These are phyloP conservation scores for Oryzaephilus surinamensis DNA, from an alignment of 1,140 invertebrate species.

Conservation along the genomic window DNA sequence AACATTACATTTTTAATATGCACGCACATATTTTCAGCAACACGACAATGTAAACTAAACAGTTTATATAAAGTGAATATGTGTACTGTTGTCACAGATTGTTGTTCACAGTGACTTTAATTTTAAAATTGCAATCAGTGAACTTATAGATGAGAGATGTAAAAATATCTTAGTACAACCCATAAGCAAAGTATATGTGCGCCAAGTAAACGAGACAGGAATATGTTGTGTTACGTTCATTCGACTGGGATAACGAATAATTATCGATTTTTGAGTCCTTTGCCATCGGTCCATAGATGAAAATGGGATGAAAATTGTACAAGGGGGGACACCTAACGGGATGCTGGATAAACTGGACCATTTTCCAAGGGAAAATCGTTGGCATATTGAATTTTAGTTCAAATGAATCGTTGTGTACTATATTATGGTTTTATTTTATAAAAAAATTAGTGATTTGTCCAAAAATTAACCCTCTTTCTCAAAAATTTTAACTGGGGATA, in stretches of 20 bases:
- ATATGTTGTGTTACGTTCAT: slow-evolving; percentile 7
- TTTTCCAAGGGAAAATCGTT: no score
- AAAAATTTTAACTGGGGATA: no score
- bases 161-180: slow-evolving; percentile 13
- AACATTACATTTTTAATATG: no score
- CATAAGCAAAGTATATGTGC: slow-evolving; percentile 10
- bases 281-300: slow-evolving; percentile 3
- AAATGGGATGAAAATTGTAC: slow-evolving; percentile 3
- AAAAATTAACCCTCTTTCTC: no score
- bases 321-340: slow-evolving; percentile 7
- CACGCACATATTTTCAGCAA: no score
- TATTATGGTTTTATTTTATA: no score
- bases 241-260: slow-evolving; percentile 5
- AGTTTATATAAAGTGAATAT: no score
- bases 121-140: slow-evolving; percentile 13
- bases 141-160: slow-evolving; percentile 6
- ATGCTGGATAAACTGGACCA: slow-evolving; percentile 8
- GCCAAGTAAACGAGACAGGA: slow-evolving; percentile 7
- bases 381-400: no score
- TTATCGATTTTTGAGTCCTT: slow-evolving; percentile 11
- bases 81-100: no score
- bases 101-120: slow-evolving; percentile 10
- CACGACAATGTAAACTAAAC: no score
- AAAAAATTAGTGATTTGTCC: no score
- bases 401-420: no score